Evolutionary conservation across 2,888 invertebrate genomes (phyloP).

Genomic region (Hydraecia micacea): DNA sequence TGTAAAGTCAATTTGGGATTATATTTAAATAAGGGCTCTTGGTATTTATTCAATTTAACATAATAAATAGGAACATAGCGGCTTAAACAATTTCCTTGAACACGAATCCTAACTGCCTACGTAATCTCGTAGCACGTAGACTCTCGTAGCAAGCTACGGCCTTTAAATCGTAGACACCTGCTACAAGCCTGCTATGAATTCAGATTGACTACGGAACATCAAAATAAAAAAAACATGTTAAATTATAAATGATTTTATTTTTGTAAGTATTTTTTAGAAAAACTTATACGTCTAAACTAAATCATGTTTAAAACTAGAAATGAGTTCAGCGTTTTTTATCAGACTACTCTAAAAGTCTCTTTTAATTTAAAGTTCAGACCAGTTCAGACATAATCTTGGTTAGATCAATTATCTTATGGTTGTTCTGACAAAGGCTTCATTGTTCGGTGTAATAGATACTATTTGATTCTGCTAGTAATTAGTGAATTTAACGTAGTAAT

Average conservation of each 20-base stretch:
- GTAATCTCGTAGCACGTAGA: constrained; percentile 52
- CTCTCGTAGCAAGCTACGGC: constrained; percentile 40
- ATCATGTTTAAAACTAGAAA: neutral
- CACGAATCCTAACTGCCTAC: constrained; percentile 6
- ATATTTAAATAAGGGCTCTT: neutral
- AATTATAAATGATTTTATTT: neutral
- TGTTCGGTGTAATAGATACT: constrained; percentile 15
- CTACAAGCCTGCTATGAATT: constrained; percentile 43
- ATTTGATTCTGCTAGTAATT: constrained; percentile 28
- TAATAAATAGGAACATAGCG: neutral
- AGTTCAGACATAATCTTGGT: neutral
- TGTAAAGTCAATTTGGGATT: neutral
- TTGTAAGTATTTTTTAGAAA: no score
- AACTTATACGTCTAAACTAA: no score
- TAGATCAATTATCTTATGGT: neutral
- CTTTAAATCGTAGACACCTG: constrained; percentile 33
- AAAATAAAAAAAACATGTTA: neutral
- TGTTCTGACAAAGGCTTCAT: neutral
- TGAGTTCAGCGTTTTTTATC: neutral
- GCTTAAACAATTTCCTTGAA: neutral
- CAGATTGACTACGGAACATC: neutral
- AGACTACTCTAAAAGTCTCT: neutral
- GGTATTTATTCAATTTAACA: neutral
- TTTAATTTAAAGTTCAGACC: neutral
- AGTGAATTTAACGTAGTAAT: constrained; percentile 26